phyloP scores from a whole-genome alignment of 2,113 vertebrate genomes.

The Cygnus atratus region DNA sequence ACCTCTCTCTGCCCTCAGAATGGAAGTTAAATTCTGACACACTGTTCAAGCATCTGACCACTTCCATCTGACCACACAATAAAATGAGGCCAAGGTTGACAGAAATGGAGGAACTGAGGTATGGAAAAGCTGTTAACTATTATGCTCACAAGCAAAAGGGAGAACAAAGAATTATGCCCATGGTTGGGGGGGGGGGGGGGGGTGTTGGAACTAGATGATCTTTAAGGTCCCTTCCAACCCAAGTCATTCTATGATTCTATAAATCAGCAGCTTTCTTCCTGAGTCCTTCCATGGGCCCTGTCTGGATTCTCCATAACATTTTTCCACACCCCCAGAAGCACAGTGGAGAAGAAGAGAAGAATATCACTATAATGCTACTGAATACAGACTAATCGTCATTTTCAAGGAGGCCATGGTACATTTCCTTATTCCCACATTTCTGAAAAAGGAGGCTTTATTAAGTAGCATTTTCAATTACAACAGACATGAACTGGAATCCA shows the following conservation, averaged over 20 bases:
- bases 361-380: neutral
- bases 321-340: neutral
- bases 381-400: neutral
- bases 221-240: no score
- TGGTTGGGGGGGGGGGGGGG: no score
- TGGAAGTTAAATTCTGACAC: neutral
- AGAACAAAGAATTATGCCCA: neutral
- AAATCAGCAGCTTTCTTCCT: no score
- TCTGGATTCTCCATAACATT: neutral
- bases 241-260: no score
- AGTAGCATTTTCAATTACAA: neutral
- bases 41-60: neutral
- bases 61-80: neutral
- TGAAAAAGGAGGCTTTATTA: constrained; percentile 46
- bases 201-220: no score
- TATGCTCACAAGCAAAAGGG: neutral
- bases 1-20: neutral
- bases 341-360: neutral
- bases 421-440: neutral
- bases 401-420: neutral
- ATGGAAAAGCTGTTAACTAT: neutral
- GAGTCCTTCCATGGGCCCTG: neutral
- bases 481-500: neutral
- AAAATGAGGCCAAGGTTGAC: neutral
- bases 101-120: neutral